Evolutionary conservation across 2,113 vertebrate species (phyloP).

Genomic region (Psephotus haematonotus): DNA sequence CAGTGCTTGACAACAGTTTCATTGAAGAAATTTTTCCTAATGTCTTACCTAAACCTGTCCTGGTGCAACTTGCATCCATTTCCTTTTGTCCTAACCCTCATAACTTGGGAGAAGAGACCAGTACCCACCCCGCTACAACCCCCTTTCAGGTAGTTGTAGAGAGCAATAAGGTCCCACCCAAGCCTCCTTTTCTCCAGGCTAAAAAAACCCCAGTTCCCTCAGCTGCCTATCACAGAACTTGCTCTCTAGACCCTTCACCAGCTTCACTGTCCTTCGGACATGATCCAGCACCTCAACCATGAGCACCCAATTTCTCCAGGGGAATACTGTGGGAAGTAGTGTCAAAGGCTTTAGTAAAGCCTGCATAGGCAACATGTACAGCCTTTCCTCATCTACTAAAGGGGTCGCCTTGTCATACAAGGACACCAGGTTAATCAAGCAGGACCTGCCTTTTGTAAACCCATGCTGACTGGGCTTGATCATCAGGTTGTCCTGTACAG

Average conservation of each 20-base stretch:
- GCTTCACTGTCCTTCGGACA: neutral
- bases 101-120: neutral
- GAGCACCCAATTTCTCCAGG: neutral
- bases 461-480: neutral
- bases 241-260: neutral
- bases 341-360: neutral
- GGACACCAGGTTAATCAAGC: neutral
- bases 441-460: neutral
- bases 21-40: neutral
- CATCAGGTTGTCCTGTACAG: fast-evolving
- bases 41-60: neutral
- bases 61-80: neutral
- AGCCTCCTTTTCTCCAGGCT: neutral
- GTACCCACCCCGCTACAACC: neutral
- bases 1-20: neutral
- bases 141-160: neutral
- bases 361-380: neutral
- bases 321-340: neutral
- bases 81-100: neutral
- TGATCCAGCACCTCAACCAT: neutral
- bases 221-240: neutral
- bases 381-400: neutral
- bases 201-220: neutral
- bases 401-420: neutral
- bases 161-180: fast-evolving